Evolutionary conservation across 2,797 vertebrate genomes (phyloP).

Genomic region (Gallirallus australis): DNA sequence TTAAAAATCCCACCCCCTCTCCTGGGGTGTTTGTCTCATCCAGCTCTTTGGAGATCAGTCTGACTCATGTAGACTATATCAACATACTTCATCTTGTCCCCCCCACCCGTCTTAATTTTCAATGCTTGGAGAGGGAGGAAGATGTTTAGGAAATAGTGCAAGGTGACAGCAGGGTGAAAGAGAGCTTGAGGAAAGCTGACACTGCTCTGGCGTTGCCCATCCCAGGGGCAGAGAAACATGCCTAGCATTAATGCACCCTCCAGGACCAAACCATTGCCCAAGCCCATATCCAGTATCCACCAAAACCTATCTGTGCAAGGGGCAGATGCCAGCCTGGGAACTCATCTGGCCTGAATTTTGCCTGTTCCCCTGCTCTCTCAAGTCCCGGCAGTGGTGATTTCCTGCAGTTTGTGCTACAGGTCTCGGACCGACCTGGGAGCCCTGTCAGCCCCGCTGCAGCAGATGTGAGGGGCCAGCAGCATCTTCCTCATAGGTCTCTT

Average conservation of each 20-base stretch:
- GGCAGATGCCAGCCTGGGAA: neutral
- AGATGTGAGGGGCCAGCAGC: neutral
- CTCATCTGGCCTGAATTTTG: neutral
- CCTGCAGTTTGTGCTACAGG: neutral
- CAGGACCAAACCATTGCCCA: neutral
- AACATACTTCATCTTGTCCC: neutral
- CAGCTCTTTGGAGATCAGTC: neutral
- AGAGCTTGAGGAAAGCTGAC: neutral
- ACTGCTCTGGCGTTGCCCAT: neutral
- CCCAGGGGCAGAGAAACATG: neutral
- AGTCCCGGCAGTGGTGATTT: fast-evolving
- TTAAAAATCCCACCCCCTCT: constrained; percentile 14
- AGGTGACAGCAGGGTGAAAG: neutral
- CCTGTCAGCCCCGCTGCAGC: neutral
- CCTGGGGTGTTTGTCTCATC: constrained; percentile 22
- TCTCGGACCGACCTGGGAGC: too few relatives aligned
- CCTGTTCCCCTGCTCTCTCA: neutral
- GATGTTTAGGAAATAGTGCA: neutral
- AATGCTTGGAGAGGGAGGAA: neutral
- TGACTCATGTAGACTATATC: neutral
- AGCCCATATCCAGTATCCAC: neutral
- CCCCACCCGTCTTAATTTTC: neutral
- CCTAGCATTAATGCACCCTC: neutral
- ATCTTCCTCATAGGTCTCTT: fast-evolving
- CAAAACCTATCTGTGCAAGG: neutral